Percentiles rank a stretch among this genome's conserved stretches.
These are phyloP conservation scores for Stichodactyla mertensii DNA, from an alignment of 64 coral and sea anemone species.

Conservation along the genomic window DNA sequence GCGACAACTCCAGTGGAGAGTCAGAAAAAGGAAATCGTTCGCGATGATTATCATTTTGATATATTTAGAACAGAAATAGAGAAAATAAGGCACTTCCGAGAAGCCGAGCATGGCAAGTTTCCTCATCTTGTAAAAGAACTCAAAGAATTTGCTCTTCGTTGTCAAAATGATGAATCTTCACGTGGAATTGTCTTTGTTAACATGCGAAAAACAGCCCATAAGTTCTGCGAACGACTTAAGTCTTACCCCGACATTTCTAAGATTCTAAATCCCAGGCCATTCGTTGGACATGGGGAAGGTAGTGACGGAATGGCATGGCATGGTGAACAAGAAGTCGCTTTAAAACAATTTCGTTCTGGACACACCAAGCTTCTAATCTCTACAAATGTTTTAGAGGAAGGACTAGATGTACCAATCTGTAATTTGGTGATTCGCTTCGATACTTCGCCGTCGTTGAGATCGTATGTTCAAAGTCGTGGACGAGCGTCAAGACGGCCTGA, in stretches of 20 bases:
- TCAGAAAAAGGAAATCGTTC: conserved; percentile 47
- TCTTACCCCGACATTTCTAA: conserved; percentile 33
- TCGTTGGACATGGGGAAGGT: conserved; percentile 86
- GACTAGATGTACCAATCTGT: conserved; percentile 90
- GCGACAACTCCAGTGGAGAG: conserved; percentile 71
- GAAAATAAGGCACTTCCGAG: not conserved
- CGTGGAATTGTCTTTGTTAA: conserved; percentile 83
- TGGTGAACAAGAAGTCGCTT: conserved; percentile 79
- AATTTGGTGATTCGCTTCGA: conserved; percentile 92
- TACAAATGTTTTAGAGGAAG: conserved; percentile 91
- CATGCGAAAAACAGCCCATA: conserved; percentile 82
- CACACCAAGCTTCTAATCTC: conserved; percentile 77
- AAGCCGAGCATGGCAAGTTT: conserved; percentile 27
- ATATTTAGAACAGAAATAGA: conserved; percentile 15
- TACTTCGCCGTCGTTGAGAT: conserved; percentile 53
- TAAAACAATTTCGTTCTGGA: conserved; percentile 80
- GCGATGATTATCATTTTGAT: not conserved
- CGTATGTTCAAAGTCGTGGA: conserved; percentile 76
- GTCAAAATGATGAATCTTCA: conserved; percentile 16
- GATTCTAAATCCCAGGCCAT: conserved; percentile 60
- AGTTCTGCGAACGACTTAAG: conserved; percentile 66
- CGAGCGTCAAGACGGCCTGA: conserved; percentile 66
- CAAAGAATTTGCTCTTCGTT: conserved; percentile 23
- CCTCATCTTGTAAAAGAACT: conserved; percentile 40
- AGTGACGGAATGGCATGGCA: conserved; percentile 95